These are phyloP conservation scores for Oikopleura albicans DNA, from an alignment of 23 tunicate genomes.

Conservation along the genomic window DNA sequence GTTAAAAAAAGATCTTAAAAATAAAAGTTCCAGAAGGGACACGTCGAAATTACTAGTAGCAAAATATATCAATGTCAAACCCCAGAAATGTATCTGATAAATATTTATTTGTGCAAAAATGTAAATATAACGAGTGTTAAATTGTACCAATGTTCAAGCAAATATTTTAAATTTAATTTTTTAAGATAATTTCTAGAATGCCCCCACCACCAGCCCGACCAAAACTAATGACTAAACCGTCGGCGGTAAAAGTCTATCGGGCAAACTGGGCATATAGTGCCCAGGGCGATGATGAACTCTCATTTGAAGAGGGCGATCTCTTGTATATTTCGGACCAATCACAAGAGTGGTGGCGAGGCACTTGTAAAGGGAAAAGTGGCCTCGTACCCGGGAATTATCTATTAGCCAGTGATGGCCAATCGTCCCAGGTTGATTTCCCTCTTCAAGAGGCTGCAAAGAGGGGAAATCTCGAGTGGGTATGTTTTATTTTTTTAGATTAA, in stretches of 20 bases:
- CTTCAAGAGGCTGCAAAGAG: slow-evolving; percentile 90
- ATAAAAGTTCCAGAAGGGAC: too few species aligned
- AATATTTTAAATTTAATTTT: too few species aligned
- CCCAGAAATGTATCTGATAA: too few species aligned
- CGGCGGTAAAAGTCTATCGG: slow-evolving; percentile 40
- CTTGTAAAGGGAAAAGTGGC: slow-evolving; percentile 63
- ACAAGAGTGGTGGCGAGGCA: slow-evolving; percentile 55
- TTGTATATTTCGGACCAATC: slow-evolving; percentile 51
- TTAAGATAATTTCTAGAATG: too few species aligned
- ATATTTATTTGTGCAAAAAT: too few species aligned
- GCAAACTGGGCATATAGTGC: slow-evolving; percentile 46
- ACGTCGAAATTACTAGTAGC: too few species aligned
- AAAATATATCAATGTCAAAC: too few species aligned
- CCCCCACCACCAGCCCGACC: not conserved
- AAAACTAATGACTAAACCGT: not conserved
- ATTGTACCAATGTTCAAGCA: too few species aligned
- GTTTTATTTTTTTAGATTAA: not conserved
- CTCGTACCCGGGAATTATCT: slow-evolving; percentile 70
- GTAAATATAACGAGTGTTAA: too few species aligned
- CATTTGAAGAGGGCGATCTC: slow-evolving; percentile 76
- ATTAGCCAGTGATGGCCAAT: not conserved
- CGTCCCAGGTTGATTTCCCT: slow-evolving; percentile 48
- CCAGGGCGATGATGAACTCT: slow-evolving; percentile 46
- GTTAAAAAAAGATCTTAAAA: too few species aligned
- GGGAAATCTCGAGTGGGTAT: slow-evolving; percentile 21